phyloP scores from a whole-genome alignment of 2,888 invertebrate genomes.

The Parnassius orleans region DNA sequence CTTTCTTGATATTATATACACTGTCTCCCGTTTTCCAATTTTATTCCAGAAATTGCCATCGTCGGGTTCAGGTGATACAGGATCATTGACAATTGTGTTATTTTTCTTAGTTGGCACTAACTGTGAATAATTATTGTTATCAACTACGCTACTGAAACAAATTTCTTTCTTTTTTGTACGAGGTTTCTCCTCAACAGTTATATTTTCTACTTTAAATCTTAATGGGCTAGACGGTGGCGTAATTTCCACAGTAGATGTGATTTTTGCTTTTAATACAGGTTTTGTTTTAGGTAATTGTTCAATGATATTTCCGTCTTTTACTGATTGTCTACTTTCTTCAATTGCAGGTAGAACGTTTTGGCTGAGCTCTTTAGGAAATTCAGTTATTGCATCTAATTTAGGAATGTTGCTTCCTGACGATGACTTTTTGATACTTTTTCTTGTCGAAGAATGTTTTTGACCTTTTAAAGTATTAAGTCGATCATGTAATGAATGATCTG shows the following conservation, averaged over 20 bases:
- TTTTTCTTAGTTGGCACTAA: conserved; percentile 4
- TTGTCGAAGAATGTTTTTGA: conserved; percentile 46
- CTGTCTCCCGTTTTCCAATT: conserved; percentile 84
- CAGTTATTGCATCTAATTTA: conserved; percentile 71
- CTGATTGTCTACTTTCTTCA: conserved; percentile 65
- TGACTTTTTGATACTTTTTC: conserved; percentile 67
- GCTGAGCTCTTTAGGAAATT: conserved; percentile 57
- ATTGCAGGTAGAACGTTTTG: conserved; percentile 59
- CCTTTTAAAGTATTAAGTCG: conserved; percentile 49
- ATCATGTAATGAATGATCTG: conserved; percentile 69
- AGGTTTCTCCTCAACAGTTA: conserved; percentile 81
- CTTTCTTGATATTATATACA: conserved; percentile 81
- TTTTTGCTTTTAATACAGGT: conserved; percentile 74
- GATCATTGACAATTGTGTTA: conserved; percentile 30
- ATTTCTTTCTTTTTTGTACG: conserved; percentile 60
- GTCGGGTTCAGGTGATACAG: conserved; percentile 62
- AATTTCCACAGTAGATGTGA: conserved; percentile 78
- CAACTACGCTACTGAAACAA: conserved; percentile 56
- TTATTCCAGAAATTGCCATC: conserved; percentile 84
- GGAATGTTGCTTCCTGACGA: conserved; percentile 66
- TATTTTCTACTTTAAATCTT: conserved; percentile 79
- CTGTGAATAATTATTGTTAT: conserved; percentile 5
- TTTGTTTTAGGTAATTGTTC: conserved; percentile 39
- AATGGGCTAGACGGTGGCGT: conserved; percentile 67
- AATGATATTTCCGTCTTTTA: conserved; percentile 36